phyloP scores from a whole-genome alignment of 2,113 vertebrate species.

The Phrynocephalus versicolor region DNA sequence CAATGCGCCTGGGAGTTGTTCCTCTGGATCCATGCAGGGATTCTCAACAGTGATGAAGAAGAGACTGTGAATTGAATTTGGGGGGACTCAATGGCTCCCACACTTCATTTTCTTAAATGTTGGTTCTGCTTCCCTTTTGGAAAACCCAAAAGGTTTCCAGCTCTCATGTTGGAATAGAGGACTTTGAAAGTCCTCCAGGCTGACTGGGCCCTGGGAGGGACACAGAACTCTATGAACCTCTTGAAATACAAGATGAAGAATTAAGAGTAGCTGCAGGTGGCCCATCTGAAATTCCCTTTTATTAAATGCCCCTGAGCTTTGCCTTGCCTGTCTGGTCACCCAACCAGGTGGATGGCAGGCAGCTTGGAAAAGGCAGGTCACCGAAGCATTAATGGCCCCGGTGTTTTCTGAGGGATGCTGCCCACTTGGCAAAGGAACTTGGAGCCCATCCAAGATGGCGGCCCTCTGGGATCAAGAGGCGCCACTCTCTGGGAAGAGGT shows the following conservation, averaged over 20 bases:
- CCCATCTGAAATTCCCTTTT: background rate
- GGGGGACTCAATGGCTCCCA: background rate
- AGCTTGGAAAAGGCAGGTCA: background rate
- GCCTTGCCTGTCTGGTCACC: background rate
- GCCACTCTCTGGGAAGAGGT: background rate
- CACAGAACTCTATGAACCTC: background rate
- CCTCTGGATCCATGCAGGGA: conserved; percentile 16
- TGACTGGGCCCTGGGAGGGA: background rate
- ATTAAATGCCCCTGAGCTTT: background rate
- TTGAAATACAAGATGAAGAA: background rate
- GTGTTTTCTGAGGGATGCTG: background rate
- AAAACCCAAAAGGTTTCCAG: background rate
- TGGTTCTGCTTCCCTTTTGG: background rate
- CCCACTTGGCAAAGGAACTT: background rate
- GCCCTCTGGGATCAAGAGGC: background rate
- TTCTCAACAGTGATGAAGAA: conserved; percentile 19
- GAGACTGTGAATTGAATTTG: no score
- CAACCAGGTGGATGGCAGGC: background rate
- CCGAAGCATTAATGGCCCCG: no score
- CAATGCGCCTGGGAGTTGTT: background rate
- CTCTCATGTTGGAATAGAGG: background rate
- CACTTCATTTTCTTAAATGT: background rate
- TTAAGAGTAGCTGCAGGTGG: background rate
- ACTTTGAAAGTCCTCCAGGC: background rate
- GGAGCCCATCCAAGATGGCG: background rate